These are phyloP conservation scores for Coregonus clupeaformis DNA, from an alignment of 2,113 vertebrate genomes.

Conservation along the genomic window DNA sequence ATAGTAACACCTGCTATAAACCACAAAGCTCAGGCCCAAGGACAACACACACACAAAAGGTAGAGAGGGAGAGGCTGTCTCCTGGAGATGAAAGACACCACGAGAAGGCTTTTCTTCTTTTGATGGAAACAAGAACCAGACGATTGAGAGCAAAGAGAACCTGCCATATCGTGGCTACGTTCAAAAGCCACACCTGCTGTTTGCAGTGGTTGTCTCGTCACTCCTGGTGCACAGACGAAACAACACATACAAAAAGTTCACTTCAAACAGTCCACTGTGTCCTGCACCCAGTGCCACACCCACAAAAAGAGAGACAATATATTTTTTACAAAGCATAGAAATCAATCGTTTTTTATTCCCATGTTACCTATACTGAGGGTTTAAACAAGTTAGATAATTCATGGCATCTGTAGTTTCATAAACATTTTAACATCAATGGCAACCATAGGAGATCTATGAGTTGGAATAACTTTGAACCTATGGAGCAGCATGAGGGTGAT, in stretches of 20 bases:
- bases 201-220: conserved; percentile 62
- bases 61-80: conserved; percentile 56
- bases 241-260: conserved; percentile 50
- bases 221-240: conserved; percentile 68
- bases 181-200: conserved; percentile 80
- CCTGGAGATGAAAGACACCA: conserved; percentile 70
- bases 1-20: conserved; percentile 53
- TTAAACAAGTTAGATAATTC: neutral
- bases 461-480: neutral
- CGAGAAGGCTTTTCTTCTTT: conserved; percentile 71
- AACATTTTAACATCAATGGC: neutral
- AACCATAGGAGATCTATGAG: neutral
- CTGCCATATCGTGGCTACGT: conserved; percentile 56
- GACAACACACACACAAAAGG: conserved; percentile 62
- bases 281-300: conserved; percentile 35
- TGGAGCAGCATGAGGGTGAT: neutral
- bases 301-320: conserved; percentile 24
- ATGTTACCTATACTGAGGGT: neutral
- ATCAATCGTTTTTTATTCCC: neutral
- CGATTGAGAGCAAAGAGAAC: conserved; percentile 67
- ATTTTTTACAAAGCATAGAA: conserved; percentile 21
- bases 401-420: neutral
- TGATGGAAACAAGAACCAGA: conserved; percentile 77
- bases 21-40: conserved; percentile 56
- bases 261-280: conserved; percentile 64